phyloP scores from a whole-genome alignment of 2,113 vertebrate species.

The Peromyscus maniculatus region DNA sequence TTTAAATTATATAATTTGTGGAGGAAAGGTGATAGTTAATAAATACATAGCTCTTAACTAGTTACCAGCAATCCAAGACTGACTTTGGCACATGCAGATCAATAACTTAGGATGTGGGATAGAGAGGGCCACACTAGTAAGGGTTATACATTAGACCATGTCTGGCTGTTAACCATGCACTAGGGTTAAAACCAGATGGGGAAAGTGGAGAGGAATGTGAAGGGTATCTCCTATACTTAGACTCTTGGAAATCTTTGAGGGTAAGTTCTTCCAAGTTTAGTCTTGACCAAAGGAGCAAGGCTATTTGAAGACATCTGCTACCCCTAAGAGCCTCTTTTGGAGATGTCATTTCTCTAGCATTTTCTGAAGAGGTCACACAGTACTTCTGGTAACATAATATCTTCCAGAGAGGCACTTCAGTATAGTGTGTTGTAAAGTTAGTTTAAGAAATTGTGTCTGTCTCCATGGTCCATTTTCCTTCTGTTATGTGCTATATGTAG shows the following conservation, averaged over 20 bases:
- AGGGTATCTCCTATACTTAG: background rate
- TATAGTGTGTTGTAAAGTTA: constrained; percentile 5
- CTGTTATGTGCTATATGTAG: background rate
- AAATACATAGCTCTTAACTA: background rate
- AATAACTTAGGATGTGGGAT: background rate
- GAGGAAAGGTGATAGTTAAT: constrained; percentile 15
- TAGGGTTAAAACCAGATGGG: background rate
- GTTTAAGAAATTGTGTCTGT: constrained; percentile 17
- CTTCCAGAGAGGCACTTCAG: background rate
- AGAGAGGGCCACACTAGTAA: background rate
- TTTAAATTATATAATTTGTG: constrained; percentile 56
- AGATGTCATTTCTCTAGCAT: constrained; percentile 12
- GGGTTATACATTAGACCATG: background rate
- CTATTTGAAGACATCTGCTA: background rate
- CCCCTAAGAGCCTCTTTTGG: background rate
- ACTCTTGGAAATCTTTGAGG: background rate
- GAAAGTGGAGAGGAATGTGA: background rate
- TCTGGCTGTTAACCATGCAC: background rate
- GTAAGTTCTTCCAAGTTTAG: background rate
- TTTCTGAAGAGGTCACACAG: background rate
- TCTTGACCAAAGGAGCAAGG: background rate
- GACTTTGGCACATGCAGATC: background rate
- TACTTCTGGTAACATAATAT: background rate
- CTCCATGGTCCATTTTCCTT: background rate
- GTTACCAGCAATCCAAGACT: background rate